Conservation (phyloP, 1,140 invertebrate genomes). For the Bradysia coprophila region DNA sequence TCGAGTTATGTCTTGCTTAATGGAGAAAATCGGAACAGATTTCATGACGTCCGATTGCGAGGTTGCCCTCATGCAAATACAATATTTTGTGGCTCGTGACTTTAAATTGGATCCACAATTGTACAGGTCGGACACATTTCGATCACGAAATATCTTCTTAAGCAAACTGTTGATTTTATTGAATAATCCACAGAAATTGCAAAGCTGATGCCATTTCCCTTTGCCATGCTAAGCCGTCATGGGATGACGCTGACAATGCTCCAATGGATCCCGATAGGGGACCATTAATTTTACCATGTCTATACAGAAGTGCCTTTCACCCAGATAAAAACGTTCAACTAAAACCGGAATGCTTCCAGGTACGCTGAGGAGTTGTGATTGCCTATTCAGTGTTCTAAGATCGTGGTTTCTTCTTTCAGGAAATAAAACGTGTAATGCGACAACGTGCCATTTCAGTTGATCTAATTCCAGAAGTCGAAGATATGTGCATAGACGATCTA, state of each 20-base stretch:
- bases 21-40: slow-evolving; percentile 73
- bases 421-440: slow-evolving; percentile 81
- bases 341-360: slow-evolving; percentile 34
- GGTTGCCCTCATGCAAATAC: slow-evolving; percentile 80
- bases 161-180: background rate
- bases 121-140: slow-evolving; percentile 29
- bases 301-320: slow-evolving; percentile 74
- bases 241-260: slow-evolving; percentile 42
- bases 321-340: slow-evolving; percentile 42
- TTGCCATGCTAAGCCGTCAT: slow-evolving; percentile 63
- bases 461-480: slow-evolving; percentile 85
- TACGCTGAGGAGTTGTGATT: background rate
- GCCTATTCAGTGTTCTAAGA: background rate
- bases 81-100: slow-evolving; percentile 91
- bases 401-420: too few relatives aligned
- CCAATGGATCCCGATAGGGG: slow-evolving; percentile 50
- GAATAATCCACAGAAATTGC: too few relatives aligned
- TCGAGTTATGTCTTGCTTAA: slow-evolving; percentile 81
- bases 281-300: slow-evolving; percentile 76
- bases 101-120: slow-evolving; percentile 83
- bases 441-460: slow-evolving; percentile 82
- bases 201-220: slow-evolving; percentile 64
- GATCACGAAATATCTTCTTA: too few relatives aligned
- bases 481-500: slow-evolving; percentile 72
- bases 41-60: slow-evolving; percentile 82